phyloP scores from a whole-genome alignment of 2,113 vertebrate species.

The Dasyprocta punctata region DNA sequence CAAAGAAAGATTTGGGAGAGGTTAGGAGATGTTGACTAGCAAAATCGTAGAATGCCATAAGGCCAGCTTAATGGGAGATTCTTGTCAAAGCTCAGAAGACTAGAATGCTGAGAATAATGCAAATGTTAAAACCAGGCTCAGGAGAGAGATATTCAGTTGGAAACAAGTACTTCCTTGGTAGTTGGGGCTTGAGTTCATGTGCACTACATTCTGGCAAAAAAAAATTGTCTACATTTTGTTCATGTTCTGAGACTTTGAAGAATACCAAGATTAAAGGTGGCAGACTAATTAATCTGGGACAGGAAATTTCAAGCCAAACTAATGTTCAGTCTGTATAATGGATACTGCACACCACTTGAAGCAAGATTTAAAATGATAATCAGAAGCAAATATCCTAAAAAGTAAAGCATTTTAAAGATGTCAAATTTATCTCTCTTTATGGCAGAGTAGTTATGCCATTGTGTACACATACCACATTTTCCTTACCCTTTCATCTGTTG shows the following conservation, averaged over 20 bases:
- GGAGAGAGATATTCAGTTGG: neutral
- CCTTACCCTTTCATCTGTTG: neutral
- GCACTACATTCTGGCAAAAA: neutral
- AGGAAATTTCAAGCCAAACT: neutral
- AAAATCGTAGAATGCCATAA: neutral
- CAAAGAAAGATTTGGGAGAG: neutral
- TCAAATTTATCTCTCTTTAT: neutral
- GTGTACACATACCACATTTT: neutral
- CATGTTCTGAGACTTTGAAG: neutral
- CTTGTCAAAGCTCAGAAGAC: neutral
- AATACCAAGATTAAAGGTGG: neutral
- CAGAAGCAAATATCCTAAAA: neutral
- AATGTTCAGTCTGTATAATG: neutral
- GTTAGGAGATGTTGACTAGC: neutral
- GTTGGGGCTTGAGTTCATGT: neutral
- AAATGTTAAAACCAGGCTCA: neutral
- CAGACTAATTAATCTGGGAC: neutral
- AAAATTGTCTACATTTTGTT: neutral
- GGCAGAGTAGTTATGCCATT: neutral
- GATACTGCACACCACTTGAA: neutral
- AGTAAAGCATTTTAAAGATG: neutral
- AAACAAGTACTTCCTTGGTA: neutral
- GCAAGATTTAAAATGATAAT: neutral
- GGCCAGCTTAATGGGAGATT: neutral
- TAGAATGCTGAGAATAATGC: neutral